Evolutionary conservation across 2,888 invertebrate genomes (phyloP).

Genomic region (Eretmocerus hayati): DNA sequence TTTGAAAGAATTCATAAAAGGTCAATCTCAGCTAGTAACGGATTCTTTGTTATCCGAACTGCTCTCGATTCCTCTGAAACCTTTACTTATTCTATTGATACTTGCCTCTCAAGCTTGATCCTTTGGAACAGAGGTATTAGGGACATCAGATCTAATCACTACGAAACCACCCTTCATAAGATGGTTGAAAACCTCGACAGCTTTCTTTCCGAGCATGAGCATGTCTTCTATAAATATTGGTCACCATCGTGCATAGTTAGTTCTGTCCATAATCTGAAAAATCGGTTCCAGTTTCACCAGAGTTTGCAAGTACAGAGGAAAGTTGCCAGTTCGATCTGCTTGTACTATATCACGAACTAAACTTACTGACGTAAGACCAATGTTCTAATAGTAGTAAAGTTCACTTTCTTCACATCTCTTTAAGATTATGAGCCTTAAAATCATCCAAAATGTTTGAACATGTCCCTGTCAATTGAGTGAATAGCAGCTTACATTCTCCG

Average conservation of each 20-base stretch:
- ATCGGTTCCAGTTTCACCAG: not conserved
- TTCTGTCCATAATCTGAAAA: not conserved
- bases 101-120: conserved; percentile 11
- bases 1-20: not conserved
- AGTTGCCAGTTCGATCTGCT: conserved; percentile 6
- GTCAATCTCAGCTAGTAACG: not conserved
- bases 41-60: not conserved
- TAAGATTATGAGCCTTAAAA: too few species aligned
- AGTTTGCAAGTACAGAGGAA: conserved; percentile 2
- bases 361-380: not conserved
- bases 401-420: conserved; percentile 3
- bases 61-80: conserved; percentile 6
- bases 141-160: conserved; percentile 3
- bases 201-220: not conserved
- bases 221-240: not conserved
- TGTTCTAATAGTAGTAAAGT: conserved; percentile 10
- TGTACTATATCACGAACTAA: conserved; percentile 7
- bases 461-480: not conserved
- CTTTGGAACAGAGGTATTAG: conserved; percentile 7
- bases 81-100: not conserved
- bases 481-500: not conserved
- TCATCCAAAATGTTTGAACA: too few species aligned
- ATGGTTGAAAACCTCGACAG: not conserved
- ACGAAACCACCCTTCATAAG: conserved; percentile 1
- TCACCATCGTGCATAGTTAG: not conserved